Conservation (phyloP, 2,888 invertebrate genomes). For the Coleophora deauratella region DNA sequence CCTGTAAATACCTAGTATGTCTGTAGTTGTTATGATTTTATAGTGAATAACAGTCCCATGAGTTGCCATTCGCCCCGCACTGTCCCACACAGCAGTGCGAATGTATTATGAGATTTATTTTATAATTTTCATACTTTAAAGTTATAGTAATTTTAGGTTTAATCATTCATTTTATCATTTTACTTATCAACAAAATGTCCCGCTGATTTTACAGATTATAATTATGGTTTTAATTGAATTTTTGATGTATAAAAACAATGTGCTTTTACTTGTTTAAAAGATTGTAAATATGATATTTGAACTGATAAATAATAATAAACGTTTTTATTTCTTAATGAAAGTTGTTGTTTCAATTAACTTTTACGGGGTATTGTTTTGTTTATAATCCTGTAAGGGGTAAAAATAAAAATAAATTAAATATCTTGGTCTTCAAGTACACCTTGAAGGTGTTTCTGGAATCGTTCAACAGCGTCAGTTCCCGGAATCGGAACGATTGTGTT, state of each 20-base stretch:
- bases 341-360: slow-evolving; percentile 27
- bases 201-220: slow-evolving; percentile 43
- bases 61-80: slow-evolving; percentile 48
- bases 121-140: slow-evolving; percentile 24
- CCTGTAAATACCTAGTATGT: slow-evolving; percentile 34
- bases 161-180: slow-evolving; percentile 44
- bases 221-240: slow-evolving; percentile 37
- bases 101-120: slow-evolving; percentile 46
- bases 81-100: slow-evolving; percentile 26
- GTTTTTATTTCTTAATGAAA: slow-evolving; percentile 70
- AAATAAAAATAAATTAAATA: too few species aligned
- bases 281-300: slow-evolving; percentile 75
- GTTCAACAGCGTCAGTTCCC: too few species aligned
- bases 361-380: too few species aligned
- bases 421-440: too few species aligned
- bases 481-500: too few species aligned
- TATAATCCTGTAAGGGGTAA: too few species aligned
- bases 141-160: slow-evolving; percentile 33
- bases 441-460: too few species aligned
- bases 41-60: slow-evolving; percentile 42
- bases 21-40: slow-evolving; percentile 32
- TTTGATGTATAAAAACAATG: slow-evolving; percentile 63
- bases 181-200: slow-evolving; percentile 45
- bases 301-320: slow-evolving; percentile 76
- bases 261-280: slow-evolving; percentile 72